Conservation (phyloP, 2,888 invertebrate genomes). For the Pogonocherus hispidulus region DNA sequence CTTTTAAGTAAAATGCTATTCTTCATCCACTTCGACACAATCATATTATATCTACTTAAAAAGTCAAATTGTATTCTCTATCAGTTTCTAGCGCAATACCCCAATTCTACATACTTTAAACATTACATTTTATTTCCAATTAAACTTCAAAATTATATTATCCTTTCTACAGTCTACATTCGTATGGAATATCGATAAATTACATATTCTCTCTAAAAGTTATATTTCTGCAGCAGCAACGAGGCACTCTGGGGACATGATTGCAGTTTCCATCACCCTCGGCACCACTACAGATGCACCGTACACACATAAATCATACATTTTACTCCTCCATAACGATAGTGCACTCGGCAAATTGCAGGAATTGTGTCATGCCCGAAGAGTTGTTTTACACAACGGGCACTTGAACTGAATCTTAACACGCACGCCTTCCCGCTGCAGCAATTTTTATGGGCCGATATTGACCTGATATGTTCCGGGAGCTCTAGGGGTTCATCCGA, state of each 20-base stretch:
- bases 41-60: no score
- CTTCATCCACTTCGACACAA: no score
- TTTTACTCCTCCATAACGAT: constrained; percentile 6
- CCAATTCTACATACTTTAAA: no score
- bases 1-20: no score
- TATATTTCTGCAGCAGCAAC: neutral
- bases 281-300: neutral
- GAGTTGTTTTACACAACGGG: constrained; percentile 15
- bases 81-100: no score
- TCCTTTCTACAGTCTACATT: no score
- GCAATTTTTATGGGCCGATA: constrained; percentile 6
- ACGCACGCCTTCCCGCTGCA: neutral
- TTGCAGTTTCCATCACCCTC: neutral
- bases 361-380: constrained; percentile 15
- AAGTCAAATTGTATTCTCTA: no score
- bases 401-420: neutral
- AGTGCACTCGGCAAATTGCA: constrained; percentile 18
- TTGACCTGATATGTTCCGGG: constrained; percentile 3
- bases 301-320: constrained; percentile 2
- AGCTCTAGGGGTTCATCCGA: neutral
- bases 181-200: no score
- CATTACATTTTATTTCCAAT: no score
- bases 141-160: no score
- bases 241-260: neutral
- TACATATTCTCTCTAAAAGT: no score